These are phyloP conservation scores for Stomatorhinus walkeri DNA, from an alignment of 2,797 vertebrate genomes.

Conservation along the genomic window DNA sequence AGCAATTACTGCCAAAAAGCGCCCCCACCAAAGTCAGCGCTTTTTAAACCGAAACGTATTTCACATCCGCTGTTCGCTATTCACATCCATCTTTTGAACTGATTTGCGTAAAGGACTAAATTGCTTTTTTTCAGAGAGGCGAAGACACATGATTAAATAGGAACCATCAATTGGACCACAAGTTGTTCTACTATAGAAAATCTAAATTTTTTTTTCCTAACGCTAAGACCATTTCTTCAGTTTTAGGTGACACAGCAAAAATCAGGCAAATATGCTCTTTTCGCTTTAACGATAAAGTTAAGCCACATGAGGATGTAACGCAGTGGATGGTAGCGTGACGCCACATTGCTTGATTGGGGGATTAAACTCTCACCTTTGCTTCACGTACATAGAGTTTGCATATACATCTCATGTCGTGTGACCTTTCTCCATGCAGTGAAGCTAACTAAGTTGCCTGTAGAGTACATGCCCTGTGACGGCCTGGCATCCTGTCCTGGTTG, in stretches of 20 bases:
- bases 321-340: neutral
- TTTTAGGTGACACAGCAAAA: neutral
- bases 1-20: neutral
- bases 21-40: neutral
- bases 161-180: neutral
- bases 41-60: neutral
- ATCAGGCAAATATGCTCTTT: neutral
- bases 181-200: neutral
- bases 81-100: neutral
- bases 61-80: neutral
- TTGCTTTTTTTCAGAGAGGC: neutral
- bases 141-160: neutral
- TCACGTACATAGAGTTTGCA: neutral
- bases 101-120: neutral
- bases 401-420: neutral
- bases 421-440: neutral
- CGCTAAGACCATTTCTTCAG: neutral
- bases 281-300: neutral
- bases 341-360: neutral
- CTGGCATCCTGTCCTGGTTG: neutral
- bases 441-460: neutral
- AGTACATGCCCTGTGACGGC: neutral
- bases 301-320: neutral
- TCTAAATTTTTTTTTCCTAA: neutral
- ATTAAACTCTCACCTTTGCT: neutral